phyloP scores from a whole-genome alignment of 64 coral and sea anemone species.

The Pocillopora damicornis region DNA sequence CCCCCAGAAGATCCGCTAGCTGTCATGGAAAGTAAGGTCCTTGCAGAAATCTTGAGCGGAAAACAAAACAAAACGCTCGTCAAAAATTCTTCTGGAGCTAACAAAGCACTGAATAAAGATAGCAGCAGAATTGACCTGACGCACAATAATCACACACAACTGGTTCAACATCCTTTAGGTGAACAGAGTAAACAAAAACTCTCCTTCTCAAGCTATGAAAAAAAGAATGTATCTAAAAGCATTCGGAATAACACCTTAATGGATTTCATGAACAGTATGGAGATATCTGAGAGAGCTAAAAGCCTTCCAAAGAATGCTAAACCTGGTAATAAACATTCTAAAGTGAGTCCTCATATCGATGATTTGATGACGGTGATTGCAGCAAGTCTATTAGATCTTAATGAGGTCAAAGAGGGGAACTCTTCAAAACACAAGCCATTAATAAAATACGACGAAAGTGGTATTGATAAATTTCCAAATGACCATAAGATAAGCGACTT shows the following conservation, averaged over 20 bases:
- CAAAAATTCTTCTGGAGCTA: not conserved
- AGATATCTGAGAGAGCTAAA: not conserved
- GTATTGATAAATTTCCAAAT: conserved; percentile 1
- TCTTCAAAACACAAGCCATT: not conserved
- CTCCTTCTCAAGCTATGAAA: conserved; percentile 12
- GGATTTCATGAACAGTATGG: conserved; percentile 29
- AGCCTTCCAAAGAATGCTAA: not conserved
- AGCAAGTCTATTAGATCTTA: not conserved
- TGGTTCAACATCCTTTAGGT: not conserved
- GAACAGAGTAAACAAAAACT: not conserved
- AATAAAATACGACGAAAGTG: conserved; percentile 17
- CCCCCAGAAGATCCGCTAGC: not conserved
- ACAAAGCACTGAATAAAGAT: not conserved
- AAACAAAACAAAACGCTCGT: not conserved
- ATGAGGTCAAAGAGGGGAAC: not conserved
- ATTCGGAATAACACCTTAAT: conserved; percentile 16
- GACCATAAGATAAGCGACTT: conserved; percentile 20
- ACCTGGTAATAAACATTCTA: not conserved
- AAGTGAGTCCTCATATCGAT: not conserved
- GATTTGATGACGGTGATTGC: not conserved
- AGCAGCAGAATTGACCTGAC: not conserved
- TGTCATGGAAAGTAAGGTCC: not conserved
- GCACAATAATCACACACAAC: not conserved
- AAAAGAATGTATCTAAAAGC: not conserved
- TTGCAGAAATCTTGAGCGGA: not conserved